Evolutionary conservation across 2,113 vertebrate species (phyloP).

Genomic region (Leptocoma aspasia): DNA sequence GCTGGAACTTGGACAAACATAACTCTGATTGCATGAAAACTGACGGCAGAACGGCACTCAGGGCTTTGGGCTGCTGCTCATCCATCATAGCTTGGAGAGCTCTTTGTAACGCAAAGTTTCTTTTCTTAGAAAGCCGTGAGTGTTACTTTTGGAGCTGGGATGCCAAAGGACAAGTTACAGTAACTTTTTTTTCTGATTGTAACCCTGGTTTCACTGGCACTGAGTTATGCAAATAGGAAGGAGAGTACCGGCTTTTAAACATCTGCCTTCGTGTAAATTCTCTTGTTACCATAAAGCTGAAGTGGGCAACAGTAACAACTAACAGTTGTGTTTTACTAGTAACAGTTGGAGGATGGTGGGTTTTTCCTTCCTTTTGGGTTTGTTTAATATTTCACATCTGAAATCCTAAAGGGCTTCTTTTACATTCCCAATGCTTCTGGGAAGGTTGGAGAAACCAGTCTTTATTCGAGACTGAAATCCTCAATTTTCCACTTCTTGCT

Average conservation of each 20-base stretch:
- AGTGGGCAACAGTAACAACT: background rate
- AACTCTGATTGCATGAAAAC: background rate
- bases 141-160: background rate
- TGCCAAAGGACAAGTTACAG: background rate
- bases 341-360: background rate
- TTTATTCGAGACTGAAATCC: background rate
- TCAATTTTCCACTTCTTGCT: background rate
- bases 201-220: background rate
- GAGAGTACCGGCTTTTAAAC: background rate
- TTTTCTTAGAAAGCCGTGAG: background rate
- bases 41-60: background rate
- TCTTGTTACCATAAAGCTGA: background rate
- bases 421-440: background rate
- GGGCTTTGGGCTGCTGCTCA: background rate
- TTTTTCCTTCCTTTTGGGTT: background rate
- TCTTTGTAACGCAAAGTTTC: background rate
- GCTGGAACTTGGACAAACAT: background rate
- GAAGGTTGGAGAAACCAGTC: background rate
- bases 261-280: background rate
- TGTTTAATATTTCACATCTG: background rate
- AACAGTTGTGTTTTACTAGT: background rate
- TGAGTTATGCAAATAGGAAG: background rate
- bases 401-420: background rate
- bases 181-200: background rate
- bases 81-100: background rate